Evolutionary conservation across 2,797 vertebrate species (phyloP).

Genomic region (Triplophysa yarkandensis): DNA sequence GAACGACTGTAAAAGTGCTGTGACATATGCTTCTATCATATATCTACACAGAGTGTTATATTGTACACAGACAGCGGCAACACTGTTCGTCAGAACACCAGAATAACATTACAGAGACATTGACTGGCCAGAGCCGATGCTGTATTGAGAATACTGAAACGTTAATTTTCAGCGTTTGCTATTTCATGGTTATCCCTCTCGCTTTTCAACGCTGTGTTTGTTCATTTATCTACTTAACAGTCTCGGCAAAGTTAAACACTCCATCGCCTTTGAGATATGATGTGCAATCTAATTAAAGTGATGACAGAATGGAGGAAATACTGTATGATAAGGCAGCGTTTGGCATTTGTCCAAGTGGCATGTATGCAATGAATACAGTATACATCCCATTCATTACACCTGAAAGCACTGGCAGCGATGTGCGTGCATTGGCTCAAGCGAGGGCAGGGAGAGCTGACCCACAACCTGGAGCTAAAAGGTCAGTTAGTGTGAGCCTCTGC

Average conservation of each 20-base stretch:
- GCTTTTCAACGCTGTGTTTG: conserved; percentile 22
- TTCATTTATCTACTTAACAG: conserved; percentile 49
- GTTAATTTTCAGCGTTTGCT: conserved; percentile 57
- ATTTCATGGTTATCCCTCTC: conserved; percentile 30
- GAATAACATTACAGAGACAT: conserved; percentile 62
- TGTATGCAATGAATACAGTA: conserved; percentile 67
- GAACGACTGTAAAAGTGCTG: conserved; percentile 53
- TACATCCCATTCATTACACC: conserved; percentile 71
- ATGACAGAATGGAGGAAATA: conserved; percentile 55
- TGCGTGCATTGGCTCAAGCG: conserved; percentile 65
- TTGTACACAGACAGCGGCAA: conserved; percentile 52
- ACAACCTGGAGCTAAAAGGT: conserved; percentile 56
- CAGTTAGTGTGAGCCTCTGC: conserved; percentile 58
- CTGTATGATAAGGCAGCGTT: conserved; percentile 78
- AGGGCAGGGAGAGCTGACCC: conserved; percentile 52
- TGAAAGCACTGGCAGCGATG: conserved; percentile 67
- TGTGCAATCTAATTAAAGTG: conserved; percentile 59
- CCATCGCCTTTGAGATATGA: conserved; percentile 57
- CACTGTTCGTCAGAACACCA: conserved; percentile 54
- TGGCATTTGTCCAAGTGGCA: conserved; percentile 73
- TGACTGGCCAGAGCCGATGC: conserved; percentile 68
- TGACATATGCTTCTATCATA: conserved; percentile 49
- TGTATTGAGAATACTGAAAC: conserved; percentile 68
- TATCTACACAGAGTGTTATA: conserved; percentile 55
- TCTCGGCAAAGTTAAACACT: conserved; percentile 44